Evolutionary conservation across 2,888 invertebrate species (phyloP).

Genomic region (Syrphus vitripennis): DNA sequence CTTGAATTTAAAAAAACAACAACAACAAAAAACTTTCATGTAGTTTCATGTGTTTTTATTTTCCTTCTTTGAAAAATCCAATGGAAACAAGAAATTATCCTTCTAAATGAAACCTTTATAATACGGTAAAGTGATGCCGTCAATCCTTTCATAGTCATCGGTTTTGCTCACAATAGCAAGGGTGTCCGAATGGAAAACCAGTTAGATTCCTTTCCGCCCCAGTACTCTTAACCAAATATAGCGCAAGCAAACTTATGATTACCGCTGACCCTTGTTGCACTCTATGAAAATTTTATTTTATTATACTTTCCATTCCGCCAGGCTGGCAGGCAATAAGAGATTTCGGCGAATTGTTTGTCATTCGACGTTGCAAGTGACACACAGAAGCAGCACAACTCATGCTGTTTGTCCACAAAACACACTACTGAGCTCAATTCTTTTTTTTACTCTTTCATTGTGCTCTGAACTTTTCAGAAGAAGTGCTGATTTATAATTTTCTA

Average conservation of each 20-base stretch:
- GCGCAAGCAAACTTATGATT: conserved; percentile 48
- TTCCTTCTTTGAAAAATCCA: background rate
- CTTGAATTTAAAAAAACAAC: too few species aligned
- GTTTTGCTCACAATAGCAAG: conserved; percentile 57
- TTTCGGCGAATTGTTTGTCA: conserved; percentile 50
- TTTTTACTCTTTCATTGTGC: conserved; percentile 39
- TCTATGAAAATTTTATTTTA: conserved; percentile 24
- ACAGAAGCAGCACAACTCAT: conserved; percentile 36
- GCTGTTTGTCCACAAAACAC: conserved; percentile 45
- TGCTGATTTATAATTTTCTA: conserved; percentile 25
- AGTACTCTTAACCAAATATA: conserved; percentile 53
- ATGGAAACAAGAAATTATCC: conserved; percentile 61
- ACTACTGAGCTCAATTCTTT: conserved; percentile 40
- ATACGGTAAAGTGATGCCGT: conserved; percentile 66
- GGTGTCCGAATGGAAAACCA: conserved; percentile 61
- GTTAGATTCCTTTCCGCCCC: conserved; percentile 42
- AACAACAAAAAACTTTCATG: conserved; percentile 10
- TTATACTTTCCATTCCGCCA: conserved; percentile 10
- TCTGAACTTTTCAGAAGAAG: conserved; percentile 38
- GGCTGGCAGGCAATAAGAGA: too few species aligned
- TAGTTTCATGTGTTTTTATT: conserved; percentile 9
- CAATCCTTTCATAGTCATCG: conserved; percentile 66
- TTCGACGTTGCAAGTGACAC: conserved; percentile 42
- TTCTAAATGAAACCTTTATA: conserved; percentile 57
- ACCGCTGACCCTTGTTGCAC: conserved; percentile 58